phyloP scores from a whole-genome alignment of 2,888 invertebrate genomes.

The Hartigia nigra region DNA sequence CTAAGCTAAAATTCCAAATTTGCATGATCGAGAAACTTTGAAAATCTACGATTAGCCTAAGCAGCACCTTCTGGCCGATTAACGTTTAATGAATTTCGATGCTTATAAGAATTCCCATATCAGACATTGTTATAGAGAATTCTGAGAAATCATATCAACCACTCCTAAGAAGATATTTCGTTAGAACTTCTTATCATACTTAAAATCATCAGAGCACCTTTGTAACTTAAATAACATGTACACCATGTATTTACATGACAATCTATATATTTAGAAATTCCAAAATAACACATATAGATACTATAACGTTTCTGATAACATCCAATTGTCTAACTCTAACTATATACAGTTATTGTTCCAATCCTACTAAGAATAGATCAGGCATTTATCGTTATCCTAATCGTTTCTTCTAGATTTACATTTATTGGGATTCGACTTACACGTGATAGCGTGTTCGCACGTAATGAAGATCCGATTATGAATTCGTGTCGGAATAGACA shows the following conservation, averaged over 20 bases:
- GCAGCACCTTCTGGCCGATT: neutral
- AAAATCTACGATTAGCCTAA: slow-evolving; percentile 22
- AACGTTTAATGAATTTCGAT: neutral
- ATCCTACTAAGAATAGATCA: neutral
- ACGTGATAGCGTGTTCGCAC: slow-evolving; percentile 44
- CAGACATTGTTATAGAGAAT: no score
- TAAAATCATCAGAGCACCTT: neutral
- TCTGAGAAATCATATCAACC: no score
- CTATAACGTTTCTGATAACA: neutral
- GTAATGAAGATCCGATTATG: slow-evolving; percentile 52
- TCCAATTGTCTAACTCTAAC: no score
- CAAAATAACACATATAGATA: neutral
- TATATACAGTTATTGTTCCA: neutral
- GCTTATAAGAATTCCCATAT: neutral
- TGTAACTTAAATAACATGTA: neutral
- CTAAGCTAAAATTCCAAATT: slow-evolving; percentile 24
- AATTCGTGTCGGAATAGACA: slow-evolving; percentile 52
- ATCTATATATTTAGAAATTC: no score
- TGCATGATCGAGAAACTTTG: slow-evolving; percentile 32
- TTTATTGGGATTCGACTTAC: neutral
- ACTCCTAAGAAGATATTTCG: no score
- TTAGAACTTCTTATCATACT: no score
- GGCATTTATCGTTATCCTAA: neutral
- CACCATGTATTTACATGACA: no score
- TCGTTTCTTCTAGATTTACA: neutral